Evolutionary conservation across 1,140 invertebrate species (phyloP).

Genomic region (Hydropsyche tenuis): DNA sequence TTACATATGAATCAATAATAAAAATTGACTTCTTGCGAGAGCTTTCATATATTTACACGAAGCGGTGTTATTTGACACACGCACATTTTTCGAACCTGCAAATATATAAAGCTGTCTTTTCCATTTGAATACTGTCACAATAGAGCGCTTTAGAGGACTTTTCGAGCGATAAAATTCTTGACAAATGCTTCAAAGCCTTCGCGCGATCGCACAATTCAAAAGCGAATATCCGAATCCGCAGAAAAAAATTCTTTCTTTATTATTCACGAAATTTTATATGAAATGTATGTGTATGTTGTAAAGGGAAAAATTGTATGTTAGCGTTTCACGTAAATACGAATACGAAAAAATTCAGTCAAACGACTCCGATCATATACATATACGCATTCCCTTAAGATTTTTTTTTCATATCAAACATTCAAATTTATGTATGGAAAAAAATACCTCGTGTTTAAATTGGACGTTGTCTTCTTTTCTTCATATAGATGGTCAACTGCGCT

Average conservation of each 20-base stretch:
- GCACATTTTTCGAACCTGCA: no score
- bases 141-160: conserved; percentile 21
- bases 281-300: no score
- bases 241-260: neutral
- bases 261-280: no score
- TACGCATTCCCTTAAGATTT: no score
- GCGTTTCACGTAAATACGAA: neutral
- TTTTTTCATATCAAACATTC: no score
- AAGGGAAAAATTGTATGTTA: neutral
- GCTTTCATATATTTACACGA: no score
- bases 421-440: no score
- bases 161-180: conserved; percentile 15
- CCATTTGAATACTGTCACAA: conserved; percentile 20
- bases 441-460: neutral
- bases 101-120: conserved; percentile 6
- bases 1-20: no score
- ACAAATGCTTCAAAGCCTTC: conserved; percentile 17
- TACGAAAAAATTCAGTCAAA: neutral
- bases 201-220: conserved; percentile 8
- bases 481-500: neutral
- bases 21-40: no score
- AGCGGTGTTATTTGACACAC: no score
- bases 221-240: conserved; percentile 1
- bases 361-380: no score
- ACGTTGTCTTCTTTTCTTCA: neutral